Percentiles rank a stretch among this genome's conserved stretches.
Conservation (phyloP, 2,888 invertebrate genomes). For the Lycocerus yunnanus region DNA sequence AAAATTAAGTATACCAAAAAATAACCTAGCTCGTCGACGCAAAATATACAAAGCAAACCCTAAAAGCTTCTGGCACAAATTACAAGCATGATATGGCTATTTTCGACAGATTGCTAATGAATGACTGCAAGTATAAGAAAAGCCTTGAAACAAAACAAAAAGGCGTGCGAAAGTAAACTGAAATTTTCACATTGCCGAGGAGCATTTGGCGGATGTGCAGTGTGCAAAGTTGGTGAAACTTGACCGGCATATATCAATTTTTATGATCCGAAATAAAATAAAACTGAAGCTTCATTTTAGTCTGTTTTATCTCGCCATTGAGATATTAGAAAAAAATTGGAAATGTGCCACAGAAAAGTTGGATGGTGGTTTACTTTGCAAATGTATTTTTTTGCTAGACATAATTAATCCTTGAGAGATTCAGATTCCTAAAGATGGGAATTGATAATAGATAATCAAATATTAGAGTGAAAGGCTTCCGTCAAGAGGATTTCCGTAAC, state of each 20-base stretch:
- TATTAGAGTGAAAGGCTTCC: not conserved
- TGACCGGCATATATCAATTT: not conserved
- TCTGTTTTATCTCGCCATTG: not conserved
- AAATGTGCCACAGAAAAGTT: not conserved
- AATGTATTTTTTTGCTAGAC: not conserved
- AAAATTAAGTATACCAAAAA: no score
- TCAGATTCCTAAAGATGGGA: not conserved
- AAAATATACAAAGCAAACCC: not conserved
- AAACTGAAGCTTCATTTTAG: not conserved
- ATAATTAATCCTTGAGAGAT: not conserved
- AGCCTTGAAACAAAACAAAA: not conserved
- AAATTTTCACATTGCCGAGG: not conserved
- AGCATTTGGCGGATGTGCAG: not conserved
- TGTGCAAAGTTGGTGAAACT: not conserved
- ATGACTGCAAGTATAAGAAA: not conserved
- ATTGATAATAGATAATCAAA: not conserved
- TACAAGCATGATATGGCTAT: not conserved
- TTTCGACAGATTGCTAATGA: not conserved
- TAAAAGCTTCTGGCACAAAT: not conserved
- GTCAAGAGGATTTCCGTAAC: not conserved
- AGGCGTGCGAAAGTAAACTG: not conserved
- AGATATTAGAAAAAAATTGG: not conserved
- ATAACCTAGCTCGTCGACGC: not conserved
- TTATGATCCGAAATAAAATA: not conserved
- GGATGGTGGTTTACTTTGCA: not conserved